phyloP scores from a whole-genome alignment of 2,888 invertebrate species.

The Pseudanteris insignis region DNA sequence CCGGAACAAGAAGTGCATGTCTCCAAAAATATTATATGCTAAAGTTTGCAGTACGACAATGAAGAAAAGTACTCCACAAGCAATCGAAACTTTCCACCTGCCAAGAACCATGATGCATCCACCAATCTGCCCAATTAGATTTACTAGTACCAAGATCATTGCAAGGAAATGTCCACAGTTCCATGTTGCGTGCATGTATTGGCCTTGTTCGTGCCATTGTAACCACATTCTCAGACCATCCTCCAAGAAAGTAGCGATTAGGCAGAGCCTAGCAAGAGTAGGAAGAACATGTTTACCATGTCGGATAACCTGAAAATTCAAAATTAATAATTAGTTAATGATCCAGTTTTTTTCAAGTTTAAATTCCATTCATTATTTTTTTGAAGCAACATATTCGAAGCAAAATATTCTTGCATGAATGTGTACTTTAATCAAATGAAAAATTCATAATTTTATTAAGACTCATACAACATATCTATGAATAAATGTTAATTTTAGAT shows the following conservation, averaged over 20 bases:
- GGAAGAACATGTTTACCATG: conserved; percentile 93
- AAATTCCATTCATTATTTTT: no score
- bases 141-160: conserved; percentile 93
- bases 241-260: conserved; percentile 98
- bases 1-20: conserved; percentile 93
- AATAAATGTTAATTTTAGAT: no score
- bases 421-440: no score
- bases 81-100: conserved; percentile 89
- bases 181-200: conserved; percentile 98
- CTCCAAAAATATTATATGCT: conserved; percentile 98
- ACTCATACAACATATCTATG: no score
- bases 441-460: no score
- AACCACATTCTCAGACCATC: conserved; percentile 99
- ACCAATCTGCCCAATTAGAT: conserved; percentile 94
- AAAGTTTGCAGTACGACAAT: conserved; percentile 96
- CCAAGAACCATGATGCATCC: conserved; percentile 96
- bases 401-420: no score
- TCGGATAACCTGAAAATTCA: conserved; percentile 86
- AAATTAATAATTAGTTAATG: no score
- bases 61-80: conserved; percentile 91
- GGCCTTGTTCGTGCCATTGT: conserved; percentile 96
- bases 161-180: conserved; percentile 94
- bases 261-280: conserved; percentile 93
- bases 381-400: no score
- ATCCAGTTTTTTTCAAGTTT: no score